Base-by-base conservation (phyloP, 2,888 invertebrate genomes). In the Gymnocheta viridis region DNA sequence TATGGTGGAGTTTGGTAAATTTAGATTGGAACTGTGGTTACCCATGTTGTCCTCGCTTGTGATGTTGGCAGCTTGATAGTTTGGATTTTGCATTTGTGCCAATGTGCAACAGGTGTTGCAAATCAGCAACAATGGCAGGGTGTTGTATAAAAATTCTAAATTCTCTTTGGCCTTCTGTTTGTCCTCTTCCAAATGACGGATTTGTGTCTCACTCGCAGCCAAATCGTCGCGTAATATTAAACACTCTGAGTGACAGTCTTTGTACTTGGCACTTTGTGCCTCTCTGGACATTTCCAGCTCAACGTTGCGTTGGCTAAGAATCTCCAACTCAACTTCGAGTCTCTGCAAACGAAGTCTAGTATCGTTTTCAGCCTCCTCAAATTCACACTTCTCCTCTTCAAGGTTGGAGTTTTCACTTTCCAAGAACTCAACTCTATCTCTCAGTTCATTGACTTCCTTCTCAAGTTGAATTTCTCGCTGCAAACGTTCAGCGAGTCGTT, bases 361-460 rank as follows among this genome's bases (percentile, higher is more conserved):
- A 88, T 95, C 95, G 92, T 95, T 95, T 91, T 95, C 95, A 32
- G 95, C 95, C 91, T 95, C 95, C 91, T 95, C 95, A 85, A 95
- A 93, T 91, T 96, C 95, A 89, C 95, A 95, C 90, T 94, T 94
- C 89, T 95, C 95, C 89, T 95, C 95, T 89, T 95, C 95, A 87
- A 95, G 91, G 87, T 93, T 92, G 78, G 93, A 93, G 90, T 95
- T 95, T 87, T 95, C 94, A 60, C 93, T 93, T 88, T 94, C 93
- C 87, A 95, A 93, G 88, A 93, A 93, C 85, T 93, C 92, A 66
- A 95, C 93, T n/a, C 92, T 90, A 72, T 93, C 91, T 1, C 89
- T 90, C 41, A 93, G 88, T 66, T 92, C 92, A 85, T 92, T 92
- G 1, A 93, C 90, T 82, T 93, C 89, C 49, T 92, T 91, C 73